These are phyloP conservation scores for Tylochromis polylepis DNA, from an alignment of 2,113 vertebrate species.

Conservation along the genomic window DNA sequence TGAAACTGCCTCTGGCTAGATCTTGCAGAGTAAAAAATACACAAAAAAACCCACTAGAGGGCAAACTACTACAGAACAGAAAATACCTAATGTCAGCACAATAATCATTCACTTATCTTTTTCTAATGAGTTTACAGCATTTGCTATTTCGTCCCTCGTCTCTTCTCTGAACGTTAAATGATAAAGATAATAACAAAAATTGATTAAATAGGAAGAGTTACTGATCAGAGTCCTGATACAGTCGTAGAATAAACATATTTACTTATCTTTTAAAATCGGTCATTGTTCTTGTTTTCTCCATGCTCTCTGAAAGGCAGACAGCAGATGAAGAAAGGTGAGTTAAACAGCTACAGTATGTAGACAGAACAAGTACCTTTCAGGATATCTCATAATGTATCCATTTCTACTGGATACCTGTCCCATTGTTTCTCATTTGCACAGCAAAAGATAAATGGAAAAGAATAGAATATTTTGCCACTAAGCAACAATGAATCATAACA, in stretches of 20 bases:
- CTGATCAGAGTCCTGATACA: neutral
- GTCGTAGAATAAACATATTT: neutral
- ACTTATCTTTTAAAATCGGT: neutral
- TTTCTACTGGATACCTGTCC: neutral
- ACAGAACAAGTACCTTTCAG: neutral
- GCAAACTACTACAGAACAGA: no score
- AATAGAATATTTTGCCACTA: fast-evolving
- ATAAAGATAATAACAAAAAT: neutral
- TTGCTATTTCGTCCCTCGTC: fast-evolving
- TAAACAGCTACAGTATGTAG: neutral
- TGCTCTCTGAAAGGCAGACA: fast-evolving
- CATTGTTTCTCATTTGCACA: neutral
- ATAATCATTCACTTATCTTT: neutral
- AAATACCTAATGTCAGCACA: no score
- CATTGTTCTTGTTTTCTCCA: neutral
- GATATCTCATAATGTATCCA: fast-evolving
- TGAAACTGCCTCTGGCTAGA: no score
- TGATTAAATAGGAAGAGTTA: neutral
- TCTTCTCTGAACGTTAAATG: neutral
- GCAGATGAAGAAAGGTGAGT: neutral
- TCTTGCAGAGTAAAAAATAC: no score
- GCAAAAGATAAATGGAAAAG: neutral
- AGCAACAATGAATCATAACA: neutral
- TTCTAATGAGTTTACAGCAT: neutral
- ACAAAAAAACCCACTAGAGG: no score